Conservation (phyloP, 2,797 vertebrate genomes). For the Rhabdophis nuchalis region DNA sequence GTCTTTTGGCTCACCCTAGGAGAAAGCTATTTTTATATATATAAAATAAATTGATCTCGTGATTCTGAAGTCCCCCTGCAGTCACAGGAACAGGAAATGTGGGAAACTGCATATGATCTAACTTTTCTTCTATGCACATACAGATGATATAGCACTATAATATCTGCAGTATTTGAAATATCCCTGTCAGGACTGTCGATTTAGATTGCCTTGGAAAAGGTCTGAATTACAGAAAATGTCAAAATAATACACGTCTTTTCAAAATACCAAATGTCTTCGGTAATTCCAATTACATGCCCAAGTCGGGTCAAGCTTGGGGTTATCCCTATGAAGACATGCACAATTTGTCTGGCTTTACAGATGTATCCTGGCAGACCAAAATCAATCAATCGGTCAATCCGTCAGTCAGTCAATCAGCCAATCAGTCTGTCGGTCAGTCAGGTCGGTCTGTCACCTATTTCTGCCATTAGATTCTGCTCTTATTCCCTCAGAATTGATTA, state of each 20-base stretch:
- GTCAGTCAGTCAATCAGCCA: constrained; percentile 65
- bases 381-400: constrained; percentile 68
- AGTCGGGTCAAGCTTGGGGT: constrained; percentile 41
- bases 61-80: background rate
- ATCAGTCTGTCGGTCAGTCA: constrained; percentile 63
- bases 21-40: too few relatives aligned
- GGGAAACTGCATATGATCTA: background rate
- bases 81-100: background rate
- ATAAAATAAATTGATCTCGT: background rate
- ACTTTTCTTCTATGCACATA: background rate
- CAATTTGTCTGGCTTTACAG: constrained; percentile 51
- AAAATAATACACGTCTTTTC: constrained; percentile 43
- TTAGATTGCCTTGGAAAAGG: background rate
- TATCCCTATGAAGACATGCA: constrained; percentile 45
- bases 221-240: constrained; percentile 30
- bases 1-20: too few relatives aligned
- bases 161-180: constrained; percentile 31
- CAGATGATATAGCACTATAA: background rate
- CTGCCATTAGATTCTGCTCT: constrained; percentile 56
- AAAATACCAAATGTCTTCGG: constrained; percentile 7
- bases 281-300: constrained; percentile 28
- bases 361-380: constrained; percentile 60
- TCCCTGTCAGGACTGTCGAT: constrained; percentile 21
- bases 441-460: constrained; percentile 62
- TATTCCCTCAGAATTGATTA: constrained; percentile 60